Percentiles rank a stretch among this genome's conserved stretches.
Conservation (phyloP, 2,113 vertebrate species). For the Lonchura striata region DNA sequence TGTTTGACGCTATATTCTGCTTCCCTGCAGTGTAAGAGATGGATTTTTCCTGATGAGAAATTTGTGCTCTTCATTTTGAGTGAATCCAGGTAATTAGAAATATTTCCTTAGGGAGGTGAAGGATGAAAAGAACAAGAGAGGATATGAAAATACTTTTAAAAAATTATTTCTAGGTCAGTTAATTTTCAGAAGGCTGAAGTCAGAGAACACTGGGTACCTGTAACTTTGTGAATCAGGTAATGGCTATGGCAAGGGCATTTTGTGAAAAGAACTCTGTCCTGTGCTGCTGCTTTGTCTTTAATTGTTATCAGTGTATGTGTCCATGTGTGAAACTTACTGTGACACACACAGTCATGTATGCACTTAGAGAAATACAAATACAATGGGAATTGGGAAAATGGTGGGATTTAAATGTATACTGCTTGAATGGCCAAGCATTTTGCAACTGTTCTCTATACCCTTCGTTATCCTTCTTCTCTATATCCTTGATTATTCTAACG, state of each 20-base stretch:
- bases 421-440: background rate
- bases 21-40: background rate
- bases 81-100: slow-evolving; percentile 35
- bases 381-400: background rate
- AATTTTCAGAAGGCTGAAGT: background rate
- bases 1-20: background rate
- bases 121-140: background rate
- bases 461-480: background rate
- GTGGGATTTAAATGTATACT: background rate
- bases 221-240: background rate
- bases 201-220: fast-evolving
- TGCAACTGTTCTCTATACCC: background rate
- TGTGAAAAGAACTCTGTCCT: background rate
- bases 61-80: background rate
- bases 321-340: background rate
- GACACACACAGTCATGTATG: fast-evolving
- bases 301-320: background rate
- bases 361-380: background rate
- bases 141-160: background rate
- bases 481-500: background rate
- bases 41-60: background rate
- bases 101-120: background rate
- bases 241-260: background rate
- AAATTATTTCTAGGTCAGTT: slow-evolving; percentile 12
- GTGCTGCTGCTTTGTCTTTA: background rate